A percentile compares a stretch with the other conserved stretches of the same genome.
Evolutionary conservation across 2,888 invertebrate genomes (phyloP).

Genomic region (Saturnia pavonia): DNA sequence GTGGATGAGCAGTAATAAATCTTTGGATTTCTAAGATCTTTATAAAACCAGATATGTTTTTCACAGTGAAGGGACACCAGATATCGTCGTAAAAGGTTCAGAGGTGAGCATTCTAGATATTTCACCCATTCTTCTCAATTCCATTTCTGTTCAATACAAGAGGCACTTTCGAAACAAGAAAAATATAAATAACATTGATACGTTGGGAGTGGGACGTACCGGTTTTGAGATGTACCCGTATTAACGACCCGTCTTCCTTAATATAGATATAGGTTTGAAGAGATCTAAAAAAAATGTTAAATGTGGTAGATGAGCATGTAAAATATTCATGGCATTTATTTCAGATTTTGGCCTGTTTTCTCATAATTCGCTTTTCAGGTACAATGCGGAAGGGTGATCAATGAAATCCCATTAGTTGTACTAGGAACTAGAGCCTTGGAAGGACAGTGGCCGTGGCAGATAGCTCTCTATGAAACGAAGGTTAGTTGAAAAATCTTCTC

Average conservation of each 20-base stretch:
- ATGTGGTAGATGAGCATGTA: neutral
- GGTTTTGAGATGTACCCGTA: neutral
- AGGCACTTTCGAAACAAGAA: neutral
- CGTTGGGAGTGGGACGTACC: neutral
- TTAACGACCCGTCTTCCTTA: no score
- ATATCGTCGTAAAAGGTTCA: neutral
- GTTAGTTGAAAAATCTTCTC: neutral
- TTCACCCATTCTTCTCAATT: neutral
- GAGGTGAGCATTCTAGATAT: neutral
- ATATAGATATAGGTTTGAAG: neutral
- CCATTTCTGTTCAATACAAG: neutral
- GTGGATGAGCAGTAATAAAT: neutral
- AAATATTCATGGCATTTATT: neutral
- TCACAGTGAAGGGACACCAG: neutral
- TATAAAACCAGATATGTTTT: neutral
- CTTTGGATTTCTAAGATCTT: neutral
- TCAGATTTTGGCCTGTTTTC: neutral
- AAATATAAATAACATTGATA: neutral
- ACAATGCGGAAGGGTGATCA: constrained; percentile 75
- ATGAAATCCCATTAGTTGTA: constrained; percentile 81
- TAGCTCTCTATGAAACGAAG: constrained; percentile 81
- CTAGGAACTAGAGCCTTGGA: constrained; percentile 81
- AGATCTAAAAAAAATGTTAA: no score
- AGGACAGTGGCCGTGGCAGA: constrained; percentile 87
- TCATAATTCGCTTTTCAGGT: constrained; percentile 38